Conservation (phyloP, 2,113 vertebrate genomes). For the Lethenteron camtschaticum region DNA sequence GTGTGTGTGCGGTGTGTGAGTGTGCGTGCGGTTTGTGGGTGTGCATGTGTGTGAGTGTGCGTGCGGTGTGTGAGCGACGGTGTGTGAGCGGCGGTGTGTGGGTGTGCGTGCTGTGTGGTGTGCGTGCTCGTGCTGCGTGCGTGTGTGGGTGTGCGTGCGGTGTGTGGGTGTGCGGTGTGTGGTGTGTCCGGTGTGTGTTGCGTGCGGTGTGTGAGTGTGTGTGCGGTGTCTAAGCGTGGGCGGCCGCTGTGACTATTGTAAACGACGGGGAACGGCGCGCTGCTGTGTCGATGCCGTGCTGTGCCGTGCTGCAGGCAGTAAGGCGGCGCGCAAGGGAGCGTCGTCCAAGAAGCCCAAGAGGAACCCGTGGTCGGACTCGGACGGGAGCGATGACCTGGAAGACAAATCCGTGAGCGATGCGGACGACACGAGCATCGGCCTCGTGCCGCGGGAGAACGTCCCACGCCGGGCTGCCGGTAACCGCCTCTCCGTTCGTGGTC, state of each 20-base stretch:
- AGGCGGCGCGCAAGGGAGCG: conserved; percentile 50
- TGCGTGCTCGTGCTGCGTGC: too few species aligned
- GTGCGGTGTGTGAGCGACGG: too few species aligned
- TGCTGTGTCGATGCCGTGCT: conserved; percentile 3
- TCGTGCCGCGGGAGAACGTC: conserved; percentile 20
- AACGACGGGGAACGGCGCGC: too few species aligned
- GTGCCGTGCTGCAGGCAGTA: conserved; percentile 14
- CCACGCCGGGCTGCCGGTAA: conserved; percentile 22
- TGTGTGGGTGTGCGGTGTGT: too few species aligned
- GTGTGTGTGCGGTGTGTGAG: too few species aligned
- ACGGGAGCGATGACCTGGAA: conserved; percentile 15
- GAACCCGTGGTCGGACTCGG: conserved; percentile 37
- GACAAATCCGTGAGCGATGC: conserved; percentile 16
- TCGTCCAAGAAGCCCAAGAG: conserved; percentile 32
- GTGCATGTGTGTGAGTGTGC: too few species aligned
- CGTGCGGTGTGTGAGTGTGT: neutral
- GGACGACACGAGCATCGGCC: conserved; percentile 18
- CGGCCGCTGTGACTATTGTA: neutral
- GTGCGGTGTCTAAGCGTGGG: neutral
- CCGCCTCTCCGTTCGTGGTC: neutral
- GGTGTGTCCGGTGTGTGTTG: too few species aligned
- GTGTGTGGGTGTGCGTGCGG: too few species aligned
- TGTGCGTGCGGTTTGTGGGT: too few species aligned
- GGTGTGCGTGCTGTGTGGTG: too few species aligned
- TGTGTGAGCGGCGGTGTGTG: too few species aligned